Base-by-base conservation (phyloP, 1,140 invertebrate species). In the Zaprionus ghesquierei region DNA sequence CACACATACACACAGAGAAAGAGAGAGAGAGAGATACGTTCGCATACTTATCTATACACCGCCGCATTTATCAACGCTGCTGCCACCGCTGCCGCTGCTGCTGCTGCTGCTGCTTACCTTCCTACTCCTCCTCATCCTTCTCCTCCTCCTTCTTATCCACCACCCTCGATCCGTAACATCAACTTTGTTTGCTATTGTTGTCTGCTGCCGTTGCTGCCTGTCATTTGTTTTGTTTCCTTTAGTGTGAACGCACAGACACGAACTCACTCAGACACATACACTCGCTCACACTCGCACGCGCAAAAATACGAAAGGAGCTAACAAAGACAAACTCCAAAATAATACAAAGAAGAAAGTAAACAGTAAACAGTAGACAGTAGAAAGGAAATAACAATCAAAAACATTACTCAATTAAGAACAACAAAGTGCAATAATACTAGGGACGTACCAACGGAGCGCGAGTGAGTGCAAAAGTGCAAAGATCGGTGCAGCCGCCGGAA, bases 101-200 rank as follows among this genome's bases (percentile, higher is more conserved):
- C 61, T 33, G n/a, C n/a, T n/a, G n/a, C n/a, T n/a, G n/a, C n/a
- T n/a, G 44, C 29, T 53, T 46, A 59, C 63, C 60, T 77, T 54
- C 35, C 23, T 29, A 60, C 23, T 22, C 31, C 46, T 20, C 20
- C 65, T 13, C 27, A 61, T 27, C 58, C 31, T 12, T 33, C 29
- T n/a, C 22, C 12, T 6, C 53, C 44, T 51, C 27, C 64, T 12
- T n/a, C 51, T 18, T 13, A 23, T 29, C 38, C 46, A 55, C 50
- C 44, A 51, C 18, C 63, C 51, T 35, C 15, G 31, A 62, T 63
- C 66, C 56, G 50, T 23, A 73, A 69, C 56, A 69, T 69, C 70
- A 73, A 72, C 79, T 70, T 74, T 79, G 81, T 85, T 81, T 85
- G 84, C 84, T 89, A 77, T 87, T 87, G 82, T 87, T 89, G 82